Conservation (phyloP, 2,797 vertebrate genomes). For the Saguinus oedipus region DNA sequence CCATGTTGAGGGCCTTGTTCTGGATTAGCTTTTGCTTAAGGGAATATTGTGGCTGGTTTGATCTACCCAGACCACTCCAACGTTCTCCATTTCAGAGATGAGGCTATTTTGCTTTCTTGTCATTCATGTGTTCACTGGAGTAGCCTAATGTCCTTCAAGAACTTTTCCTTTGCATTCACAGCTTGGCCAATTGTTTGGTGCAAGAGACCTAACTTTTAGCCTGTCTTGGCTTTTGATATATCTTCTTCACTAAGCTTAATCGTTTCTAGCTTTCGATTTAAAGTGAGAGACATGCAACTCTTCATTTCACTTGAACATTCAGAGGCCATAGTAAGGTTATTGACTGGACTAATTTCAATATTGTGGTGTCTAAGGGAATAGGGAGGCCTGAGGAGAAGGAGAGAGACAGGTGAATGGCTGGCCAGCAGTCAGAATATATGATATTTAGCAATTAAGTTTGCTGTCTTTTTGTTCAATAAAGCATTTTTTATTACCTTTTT, state of each 20-base stretch:
- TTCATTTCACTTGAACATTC: not conserved
- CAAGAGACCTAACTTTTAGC: not conserved
- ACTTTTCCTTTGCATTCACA: not conserved
- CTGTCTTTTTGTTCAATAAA: not conserved
- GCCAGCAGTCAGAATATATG: not conserved
- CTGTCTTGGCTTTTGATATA: not conserved
- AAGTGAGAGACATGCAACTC: not conserved
- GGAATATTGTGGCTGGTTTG: not conserved
- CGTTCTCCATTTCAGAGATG: not conserved
- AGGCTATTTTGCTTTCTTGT: not conserved
- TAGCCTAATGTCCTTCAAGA: not conserved
- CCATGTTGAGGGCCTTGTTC: not conserved
- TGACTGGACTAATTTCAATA: not conserved
- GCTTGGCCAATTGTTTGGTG: not conserved
- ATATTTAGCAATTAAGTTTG: not conserved
- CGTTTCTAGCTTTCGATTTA: not conserved
- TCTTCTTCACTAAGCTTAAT: not conserved
- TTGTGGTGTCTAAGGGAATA: not conserved
- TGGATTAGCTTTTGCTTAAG: not conserved
- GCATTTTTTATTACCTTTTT: conserved; percentile 36
- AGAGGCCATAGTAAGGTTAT: not conserved
- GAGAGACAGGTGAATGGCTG: not conserved
- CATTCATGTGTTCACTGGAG: not conserved
- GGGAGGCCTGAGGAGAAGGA: not conserved
- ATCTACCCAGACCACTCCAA: not conserved